A percentile compares a stretch with the other conserved stretches of the same genome.
Evolutionary conservation across 2,888 invertebrate species (phyloP).

Genomic region (Athalia circularis): DNA sequence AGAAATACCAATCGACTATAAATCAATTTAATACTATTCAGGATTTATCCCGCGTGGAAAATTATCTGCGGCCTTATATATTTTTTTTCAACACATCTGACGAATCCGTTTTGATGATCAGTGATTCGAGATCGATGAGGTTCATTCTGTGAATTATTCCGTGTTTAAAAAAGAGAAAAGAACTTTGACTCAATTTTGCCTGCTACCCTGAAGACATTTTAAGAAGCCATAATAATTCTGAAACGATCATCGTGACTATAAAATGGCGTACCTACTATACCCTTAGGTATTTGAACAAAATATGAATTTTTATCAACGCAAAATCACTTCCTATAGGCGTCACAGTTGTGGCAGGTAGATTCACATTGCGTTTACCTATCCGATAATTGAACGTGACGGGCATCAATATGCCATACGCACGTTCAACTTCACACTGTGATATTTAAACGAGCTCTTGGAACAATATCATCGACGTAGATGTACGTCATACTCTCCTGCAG

Average conservation of each 20-base stretch:
- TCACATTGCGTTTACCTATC: background rate
- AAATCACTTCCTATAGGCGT: background rate
- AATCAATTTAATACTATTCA: too few relatives aligned
- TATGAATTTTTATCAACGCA: conserved; percentile 19
- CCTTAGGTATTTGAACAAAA: background rate
- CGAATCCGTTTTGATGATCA: too few relatives aligned
- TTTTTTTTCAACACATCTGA: too few relatives aligned
- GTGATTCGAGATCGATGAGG: too few relatives aligned
- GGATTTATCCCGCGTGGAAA: too few relatives aligned
- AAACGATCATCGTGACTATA: conserved; percentile 27
- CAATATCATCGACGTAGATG: background rate
- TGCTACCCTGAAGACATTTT: conserved; percentile 24
- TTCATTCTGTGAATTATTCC: background rate
- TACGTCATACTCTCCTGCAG: too few relatives aligned
- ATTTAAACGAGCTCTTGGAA: background rate
- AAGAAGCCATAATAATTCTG: conserved; percentile 13
- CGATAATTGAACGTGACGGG: conserved; percentile 14
- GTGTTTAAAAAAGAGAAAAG: background rate
- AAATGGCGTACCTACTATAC: background rate
- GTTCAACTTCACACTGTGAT: background rate
- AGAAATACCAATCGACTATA: too few relatives aligned
- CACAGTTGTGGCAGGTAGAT: background rate
- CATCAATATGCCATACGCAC: conserved; percentile 7
- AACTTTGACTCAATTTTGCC: background rate
- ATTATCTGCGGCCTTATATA: too few relatives aligned